Conservation (phyloP, 2,888 invertebrate species). For the Cacoxenus indagator region DNA sequence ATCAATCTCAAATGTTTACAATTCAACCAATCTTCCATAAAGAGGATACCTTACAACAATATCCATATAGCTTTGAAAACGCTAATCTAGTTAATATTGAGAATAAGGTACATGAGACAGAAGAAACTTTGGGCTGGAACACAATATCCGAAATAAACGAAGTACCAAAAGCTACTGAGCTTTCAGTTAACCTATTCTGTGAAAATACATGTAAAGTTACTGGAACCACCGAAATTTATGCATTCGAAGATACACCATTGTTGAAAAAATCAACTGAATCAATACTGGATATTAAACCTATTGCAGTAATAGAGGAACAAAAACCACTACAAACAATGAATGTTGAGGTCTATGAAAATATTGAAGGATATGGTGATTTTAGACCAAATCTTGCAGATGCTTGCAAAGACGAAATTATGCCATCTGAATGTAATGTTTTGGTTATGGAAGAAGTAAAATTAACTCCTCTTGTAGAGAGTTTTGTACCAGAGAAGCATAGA, state of each 20-base stretch:
- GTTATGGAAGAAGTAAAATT: slow-evolving; percentile 52
- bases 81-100: slow-evolving; percentile 45
- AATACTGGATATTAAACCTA: background rate
- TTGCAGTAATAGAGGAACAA: slow-evolving; percentile 29
- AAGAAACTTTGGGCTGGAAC: slow-evolving; percentile 54
- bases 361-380: slow-evolving; percentile 48
- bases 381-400: slow-evolving; percentile 35
- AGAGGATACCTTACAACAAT: slow-evolving; percentile 43
- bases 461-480: slow-evolving; percentile 38
- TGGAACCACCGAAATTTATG: slow-evolving; percentile 43
- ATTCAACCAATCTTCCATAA: slow-evolving; percentile 43
- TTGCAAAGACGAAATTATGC: slow-evolving; percentile 32
- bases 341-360: slow-evolving; percentile 52
- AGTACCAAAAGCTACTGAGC: slow-evolving; percentile 39
- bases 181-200: slow-evolving; percentile 41
- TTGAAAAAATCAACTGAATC: slow-evolving; percentile 3
- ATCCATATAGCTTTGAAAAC: slow-evolving; percentile 21
- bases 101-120: slow-evolving; percentile 46
- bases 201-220: slow-evolving; percentile 44
- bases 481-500: slow-evolving; percentile 27
- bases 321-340: slow-evolving; percentile 44
- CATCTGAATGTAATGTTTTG: slow-evolving; percentile 49
- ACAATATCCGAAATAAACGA: slow-evolving; percentile 57
- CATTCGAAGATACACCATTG: slow-evolving; percentile 49
- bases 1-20: slow-evolving; percentile 37